phyloP scores from a whole-genome alignment of 2,797 vertebrate species.

The Echiichthys vipera region DNA sequence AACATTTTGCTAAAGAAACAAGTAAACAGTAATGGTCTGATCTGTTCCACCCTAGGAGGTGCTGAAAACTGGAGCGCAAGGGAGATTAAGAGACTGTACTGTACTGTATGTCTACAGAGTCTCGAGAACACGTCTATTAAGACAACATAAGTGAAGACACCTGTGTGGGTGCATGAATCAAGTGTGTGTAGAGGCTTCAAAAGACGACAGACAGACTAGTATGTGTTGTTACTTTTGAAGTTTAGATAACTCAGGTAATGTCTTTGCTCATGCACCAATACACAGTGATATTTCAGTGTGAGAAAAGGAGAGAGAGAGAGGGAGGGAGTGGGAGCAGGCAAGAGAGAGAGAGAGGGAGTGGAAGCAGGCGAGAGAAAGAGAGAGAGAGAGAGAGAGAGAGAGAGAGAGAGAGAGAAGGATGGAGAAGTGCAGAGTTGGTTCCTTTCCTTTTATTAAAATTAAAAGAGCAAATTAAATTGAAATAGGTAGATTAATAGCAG shows the following conservation, averaged over 20 bases:
- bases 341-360: too few species aligned
- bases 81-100: neutral
- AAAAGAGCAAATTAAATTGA: constrained; percentile 48
- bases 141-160: neutral
- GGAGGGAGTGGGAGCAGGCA: rapidly evolving
- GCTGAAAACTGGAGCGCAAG: too few species aligned
- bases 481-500: constrained; percentile 47
- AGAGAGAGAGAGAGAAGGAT: too few species aligned
- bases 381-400: too few species aligned
- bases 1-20: too few species aligned
- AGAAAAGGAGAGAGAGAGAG: neutral
- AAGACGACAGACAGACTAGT: too few species aligned
- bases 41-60: neutral
- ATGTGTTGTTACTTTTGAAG: too few species aligned
- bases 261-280: neutral
- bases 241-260: constrained; percentile 1
- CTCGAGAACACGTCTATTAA: neutral
- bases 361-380: too few species aligned
- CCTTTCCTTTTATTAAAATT: constrained; percentile 50
- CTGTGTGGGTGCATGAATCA: neutral
- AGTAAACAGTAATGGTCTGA: neutral
- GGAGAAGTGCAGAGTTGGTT: constrained; percentile 30
- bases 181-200: neutral
- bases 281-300: neutral
- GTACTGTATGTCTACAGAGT: too few species aligned